Conservation (phyloP, 2,888 invertebrate species). For the Drosophila neutralis region DNA sequence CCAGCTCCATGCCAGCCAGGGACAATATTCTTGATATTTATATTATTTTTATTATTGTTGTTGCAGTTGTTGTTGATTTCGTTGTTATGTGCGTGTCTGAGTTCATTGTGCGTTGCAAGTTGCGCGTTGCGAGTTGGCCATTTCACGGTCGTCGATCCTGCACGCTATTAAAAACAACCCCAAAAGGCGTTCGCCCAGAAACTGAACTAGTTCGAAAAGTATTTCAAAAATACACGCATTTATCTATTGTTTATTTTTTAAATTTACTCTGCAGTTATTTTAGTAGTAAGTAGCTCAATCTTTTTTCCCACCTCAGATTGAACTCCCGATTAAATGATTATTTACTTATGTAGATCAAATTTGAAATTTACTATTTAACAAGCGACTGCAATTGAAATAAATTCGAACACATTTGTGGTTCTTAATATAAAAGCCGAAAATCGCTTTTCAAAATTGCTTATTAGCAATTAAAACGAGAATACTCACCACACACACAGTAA, state of each 20-base stretch:
- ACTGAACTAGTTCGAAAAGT: slow-evolving; percentile 30
- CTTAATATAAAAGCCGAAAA: neutral
- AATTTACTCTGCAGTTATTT: neutral
- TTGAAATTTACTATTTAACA: too few species aligned
- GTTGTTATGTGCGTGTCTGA: slow-evolving; percentile 52
- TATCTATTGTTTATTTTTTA: neutral
- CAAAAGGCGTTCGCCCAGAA: slow-evolving; percentile 57
- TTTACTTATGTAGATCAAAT: neutral
- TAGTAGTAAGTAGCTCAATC: neutral
- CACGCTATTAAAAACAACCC: slow-evolving; percentile 59
- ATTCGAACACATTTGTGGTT: neutral
- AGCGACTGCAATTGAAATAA: neutral
- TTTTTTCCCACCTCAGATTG: neutral
- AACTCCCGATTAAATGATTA: neutral
- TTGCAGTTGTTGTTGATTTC: slow-evolving; percentile 25
- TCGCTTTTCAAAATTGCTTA: neutral
- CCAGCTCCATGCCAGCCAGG: slow-evolving; percentile 13
- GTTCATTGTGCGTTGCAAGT: slow-evolving; percentile 77
- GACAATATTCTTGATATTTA: slow-evolving; percentile 9
- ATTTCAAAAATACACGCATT: neutral
- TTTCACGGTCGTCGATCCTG: slow-evolving; percentile 81
- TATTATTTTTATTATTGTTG: slow-evolving; percentile 28
- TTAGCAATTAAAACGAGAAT: slow-evolving; percentile 6
- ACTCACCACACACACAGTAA: neutral
- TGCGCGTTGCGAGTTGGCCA: slow-evolving; percentile 49